Base-by-base conservation (phyloP, 2,888 invertebrate genomes). In the Shargacucullia verbasci region DNA sequence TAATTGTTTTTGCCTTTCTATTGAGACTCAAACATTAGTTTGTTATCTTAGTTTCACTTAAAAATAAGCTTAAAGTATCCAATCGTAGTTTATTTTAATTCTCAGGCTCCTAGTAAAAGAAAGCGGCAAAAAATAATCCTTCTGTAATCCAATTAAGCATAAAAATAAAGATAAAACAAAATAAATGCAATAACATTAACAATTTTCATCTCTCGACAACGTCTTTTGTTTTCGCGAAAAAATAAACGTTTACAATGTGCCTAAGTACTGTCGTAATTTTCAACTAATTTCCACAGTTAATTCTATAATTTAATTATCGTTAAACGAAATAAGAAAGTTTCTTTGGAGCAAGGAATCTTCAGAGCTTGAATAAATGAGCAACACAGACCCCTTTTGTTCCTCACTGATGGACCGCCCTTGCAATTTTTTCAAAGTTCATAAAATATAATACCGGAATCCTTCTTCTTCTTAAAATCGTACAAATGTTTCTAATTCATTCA, bases 281-380 rank as follows among this genome's bases (percentile, higher is more conserved):
- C 64, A 73, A 62, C 66, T 71, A 69, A 75, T 78, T 76, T 73
- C 59, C 62, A 73, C 73, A 73, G 74, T 76, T 78, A 81, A 80
- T 81, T 71, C 70, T 75, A 67, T 76, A 76, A 80, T 82, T 82
- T 74, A 78, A 79, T 76, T 77, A 77, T 78, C 72, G 73, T 74
- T 70, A 63, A 70, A 73, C 74, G 73, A 78, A 81, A 83, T 80
- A 82, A 79, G 81, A 83, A 84, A 83, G 77, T 83, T 84, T 74
- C 54, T 63, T 70, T 67, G 63, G 79, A 73, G 76, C 77, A 73
- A 77, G 74, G 78, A 81, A 81, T 84, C 80, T 82, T 80, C 72
- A 76, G 69, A 73, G 78, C 73, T 58, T 85, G 83, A 85, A 85
- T 85, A 85, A 86, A 84, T 86, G 81, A 86, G 76, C 76, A 76